A percentile compares a stretch with the other conserved stretches of the same genome.
Evolutionary conservation across 2,888 invertebrate species (phyloP).

Genomic region (Spatulosminthurus flaviceps): DNA sequence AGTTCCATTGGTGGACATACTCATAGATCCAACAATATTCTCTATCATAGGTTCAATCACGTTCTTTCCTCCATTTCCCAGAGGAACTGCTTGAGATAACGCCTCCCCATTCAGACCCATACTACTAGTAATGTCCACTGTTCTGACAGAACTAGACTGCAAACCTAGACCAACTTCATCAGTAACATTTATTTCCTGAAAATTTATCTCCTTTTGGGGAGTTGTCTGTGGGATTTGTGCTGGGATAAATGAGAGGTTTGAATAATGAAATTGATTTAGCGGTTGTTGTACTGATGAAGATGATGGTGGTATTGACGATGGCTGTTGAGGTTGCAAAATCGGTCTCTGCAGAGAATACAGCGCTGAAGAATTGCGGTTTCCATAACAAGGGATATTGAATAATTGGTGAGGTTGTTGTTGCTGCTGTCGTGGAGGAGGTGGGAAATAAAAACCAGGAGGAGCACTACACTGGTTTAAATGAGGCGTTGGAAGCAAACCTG

Average conservation of each 20-base stretch:
- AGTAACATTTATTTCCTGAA: too few species aligned
- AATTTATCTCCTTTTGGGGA: neutral
- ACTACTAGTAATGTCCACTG: neutral
- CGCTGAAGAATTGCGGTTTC: neutral
- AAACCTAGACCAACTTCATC: too few species aligned
- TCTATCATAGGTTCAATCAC: constrained; percentile 61
- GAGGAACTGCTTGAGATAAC: too few species aligned
- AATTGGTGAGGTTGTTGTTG: constrained; percentile 17
- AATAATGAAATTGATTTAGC: neutral
- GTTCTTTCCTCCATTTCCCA: neutral
- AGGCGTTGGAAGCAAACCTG: neutral
- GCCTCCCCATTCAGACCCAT: neutral
- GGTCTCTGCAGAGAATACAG: constrained; percentile 21
- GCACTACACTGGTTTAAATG: neutral
- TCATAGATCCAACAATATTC: constrained; percentile 62
- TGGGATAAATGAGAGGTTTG: neutral
- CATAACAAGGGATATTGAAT: constrained; percentile 1
- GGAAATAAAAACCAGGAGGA: constrained; percentile 33
- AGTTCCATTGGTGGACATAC: constrained; percentile 58
- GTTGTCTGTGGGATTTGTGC: neutral
- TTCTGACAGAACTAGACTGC: too few species aligned
- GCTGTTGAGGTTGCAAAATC: neutral
- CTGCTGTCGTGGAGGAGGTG: constrained; percentile 12
- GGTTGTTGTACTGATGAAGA: neutral
- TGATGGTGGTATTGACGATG: neutral